Evolutionary conservation across 2,797 vertebrate species (phyloP).

Genomic region (Protosalanx chinensis): DNA sequence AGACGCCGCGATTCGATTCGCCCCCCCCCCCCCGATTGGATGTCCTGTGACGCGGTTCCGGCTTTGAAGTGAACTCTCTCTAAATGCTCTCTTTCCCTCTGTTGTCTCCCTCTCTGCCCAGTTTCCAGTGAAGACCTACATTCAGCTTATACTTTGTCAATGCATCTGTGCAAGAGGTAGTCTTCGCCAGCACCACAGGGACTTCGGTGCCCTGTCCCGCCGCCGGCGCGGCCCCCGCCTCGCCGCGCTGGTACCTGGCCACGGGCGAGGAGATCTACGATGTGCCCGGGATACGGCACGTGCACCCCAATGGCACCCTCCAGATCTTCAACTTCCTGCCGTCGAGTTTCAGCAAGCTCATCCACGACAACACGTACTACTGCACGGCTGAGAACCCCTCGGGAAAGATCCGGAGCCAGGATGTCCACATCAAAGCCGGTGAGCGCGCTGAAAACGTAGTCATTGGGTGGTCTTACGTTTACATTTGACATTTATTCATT

Average conservation of each 20-base stretch:
- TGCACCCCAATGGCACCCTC: slow-evolving; percentile 98
- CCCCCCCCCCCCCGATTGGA: no score
- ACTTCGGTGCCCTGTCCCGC: slow-evolving; percentile 97
- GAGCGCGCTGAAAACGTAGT: slow-evolving; percentile 46
- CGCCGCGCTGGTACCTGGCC: slow-evolving; percentile 97
- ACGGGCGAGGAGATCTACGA: slow-evolving; percentile 99
- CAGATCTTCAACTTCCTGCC: slow-evolving; percentile 99
- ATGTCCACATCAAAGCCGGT: slow-evolving; percentile 99
- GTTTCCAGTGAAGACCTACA: slow-evolving; percentile 98
- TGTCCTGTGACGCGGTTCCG: no score
- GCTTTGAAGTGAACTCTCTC: not conserved
- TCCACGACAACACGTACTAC: slow-evolving; percentile 99
- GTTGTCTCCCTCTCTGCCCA: slow-evolving; percentile 64
- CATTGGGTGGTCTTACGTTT: no score
- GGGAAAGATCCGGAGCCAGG: slow-evolving; percentile 99
- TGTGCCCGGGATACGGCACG: slow-evolving; percentile 98
- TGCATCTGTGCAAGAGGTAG: slow-evolving; percentile 99
- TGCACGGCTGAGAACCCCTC: slow-evolving; percentile 99
- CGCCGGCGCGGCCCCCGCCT: slow-evolving; percentile 88
- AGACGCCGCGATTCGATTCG: no score
- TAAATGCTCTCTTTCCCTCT: slow-evolving; percentile 24
- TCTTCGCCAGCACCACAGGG: slow-evolving; percentile 99
- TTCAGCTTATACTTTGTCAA: slow-evolving; percentile 99
- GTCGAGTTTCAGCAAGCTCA: slow-evolving; percentile 99
- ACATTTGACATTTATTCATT: no score